Percentiles rank a stretch among this genome's conserved stretches.
These are phyloP conservation scores for Camponotus fellah DNA, from an alignment of 2,888 invertebrate species.

Conservation along the genomic window DNA sequence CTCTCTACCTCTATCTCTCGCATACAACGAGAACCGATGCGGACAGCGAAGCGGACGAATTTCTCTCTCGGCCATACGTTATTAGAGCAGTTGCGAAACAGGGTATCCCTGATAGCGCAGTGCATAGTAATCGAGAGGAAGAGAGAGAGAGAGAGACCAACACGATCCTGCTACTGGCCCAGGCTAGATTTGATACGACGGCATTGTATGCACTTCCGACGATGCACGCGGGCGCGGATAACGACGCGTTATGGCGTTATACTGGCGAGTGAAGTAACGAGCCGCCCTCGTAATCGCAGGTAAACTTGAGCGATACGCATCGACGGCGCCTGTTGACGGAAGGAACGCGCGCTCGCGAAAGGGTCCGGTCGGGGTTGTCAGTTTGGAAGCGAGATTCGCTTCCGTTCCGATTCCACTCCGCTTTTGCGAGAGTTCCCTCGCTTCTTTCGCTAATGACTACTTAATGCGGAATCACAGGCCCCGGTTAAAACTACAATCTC, in stretches of 20 bases:
- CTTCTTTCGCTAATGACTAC: constrained; percentile 37
- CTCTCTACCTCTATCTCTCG: constrained; percentile 21
- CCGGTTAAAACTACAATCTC: constrained; percentile 33
- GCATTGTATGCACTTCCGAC: constrained; percentile 61
- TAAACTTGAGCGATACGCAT: constrained; percentile 23
- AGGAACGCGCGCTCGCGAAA: constrained; percentile 7
- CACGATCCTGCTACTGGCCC: constrained; percentile 51
- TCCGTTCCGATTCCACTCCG: constrained; percentile 10
- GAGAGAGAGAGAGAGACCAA: constrained; percentile 51
- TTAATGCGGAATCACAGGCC: constrained; percentile 43
- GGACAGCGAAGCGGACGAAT: background rate
- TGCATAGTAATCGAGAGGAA: constrained; percentile 6
- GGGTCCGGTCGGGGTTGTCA: background rate
- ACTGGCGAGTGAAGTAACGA: constrained; percentile 52
- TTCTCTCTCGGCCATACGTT: constrained; percentile 70
- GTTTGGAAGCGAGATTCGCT: background rate
- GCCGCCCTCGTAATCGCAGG: constrained; percentile 44
- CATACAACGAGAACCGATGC: background rate
- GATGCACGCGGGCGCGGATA: constrained; percentile 45
- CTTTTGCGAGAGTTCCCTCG: background rate
- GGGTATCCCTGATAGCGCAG: constrained; percentile 76
- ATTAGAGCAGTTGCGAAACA: constrained; percentile 79
- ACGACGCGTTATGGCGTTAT: constrained; percentile 43
- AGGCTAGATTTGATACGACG: constrained; percentile 66
- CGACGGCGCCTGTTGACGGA: constrained; percentile 12